Evolutionary conservation across 2,888 invertebrate genomes (phyloP), one percentile per base, ranked within the genome.

Genomic region (Noctuana brunneofusca): DNA sequence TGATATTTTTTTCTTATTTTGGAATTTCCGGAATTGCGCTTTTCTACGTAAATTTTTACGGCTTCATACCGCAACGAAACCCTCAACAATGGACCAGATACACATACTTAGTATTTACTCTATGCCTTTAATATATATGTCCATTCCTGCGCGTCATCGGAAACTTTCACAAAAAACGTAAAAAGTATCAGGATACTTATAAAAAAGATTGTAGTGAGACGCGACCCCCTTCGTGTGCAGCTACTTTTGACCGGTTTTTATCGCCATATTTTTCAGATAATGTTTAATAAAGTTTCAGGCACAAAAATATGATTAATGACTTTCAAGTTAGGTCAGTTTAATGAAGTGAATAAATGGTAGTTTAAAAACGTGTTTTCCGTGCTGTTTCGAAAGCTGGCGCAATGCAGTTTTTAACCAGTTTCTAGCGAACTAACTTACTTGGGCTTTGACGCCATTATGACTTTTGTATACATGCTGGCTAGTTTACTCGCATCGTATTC

Each of bases 331-430:
- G 12, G 49, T 58, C 49, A 55, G 64, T 54, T 62, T 68, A 69
- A 71, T 68, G 49, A 55, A 38, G 52, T 64, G 65, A 63, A 66
- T 69, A 66, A 71, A 69, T 71, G 66, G 66, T 52, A 66, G 64
- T 69, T 72, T 69, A 59, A 68, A 68, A 71, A 72, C 69, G 53
- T 64, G 69, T 74, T 75, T 73, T 74, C 73, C 70, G 66, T 64
- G 67, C 69, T 70, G 71, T 84, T 86, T 86, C 77, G 85, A 86
- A 87, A 87, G 81, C 75, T 70, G 76, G 75, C 73, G 75, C 70
- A 77, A 76, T 80, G 80, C 74, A 78, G 80, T 78, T 79, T 79
- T 77, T 74, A 83, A 80, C 81, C 73, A 64, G 80, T 81, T 80
- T 65, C 65, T 64, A 66, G 73, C 75, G 73, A 75, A 73, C 55